phyloP scores from a whole-genome alignment of 2,888 invertebrate species.

The Frankliniella fusca region DNA sequence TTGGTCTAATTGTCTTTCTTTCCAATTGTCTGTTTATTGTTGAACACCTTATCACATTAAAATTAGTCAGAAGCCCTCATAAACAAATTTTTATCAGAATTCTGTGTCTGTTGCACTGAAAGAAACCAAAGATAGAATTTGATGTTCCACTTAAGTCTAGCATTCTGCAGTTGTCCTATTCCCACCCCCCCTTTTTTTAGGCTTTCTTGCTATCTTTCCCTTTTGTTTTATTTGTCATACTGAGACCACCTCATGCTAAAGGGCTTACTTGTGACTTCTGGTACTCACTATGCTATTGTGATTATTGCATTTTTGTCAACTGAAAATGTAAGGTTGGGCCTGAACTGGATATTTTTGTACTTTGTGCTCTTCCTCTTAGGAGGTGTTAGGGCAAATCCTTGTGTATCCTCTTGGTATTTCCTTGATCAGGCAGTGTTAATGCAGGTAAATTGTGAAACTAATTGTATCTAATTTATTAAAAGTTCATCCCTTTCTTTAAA shows the following conservation, averaged over 20 bases:
- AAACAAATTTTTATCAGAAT: not conserved
- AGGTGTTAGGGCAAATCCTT: not conserved
- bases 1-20: not conserved
- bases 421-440: not conserved
- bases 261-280: not conserved
- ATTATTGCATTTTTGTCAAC: not conserved
- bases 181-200: not conserved
- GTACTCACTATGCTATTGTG: not conserved
- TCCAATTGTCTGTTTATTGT: not conserved
- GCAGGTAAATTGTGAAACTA: not conserved
- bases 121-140: constrained; percentile 3
- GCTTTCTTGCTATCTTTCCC: not conserved
- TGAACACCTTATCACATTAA: not conserved
- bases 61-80: not conserved
- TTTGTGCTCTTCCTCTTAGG: not conserved
- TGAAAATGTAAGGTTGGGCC: constrained; percentile 12
- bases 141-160: not conserved
- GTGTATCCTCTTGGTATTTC: not conserved
- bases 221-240: not conserved
- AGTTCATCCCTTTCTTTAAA: not conserved
- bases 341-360: constrained; percentile 18
- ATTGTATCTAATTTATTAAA: constrained; percentile 19
- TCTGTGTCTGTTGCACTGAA: not conserved
- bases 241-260: not conserved
- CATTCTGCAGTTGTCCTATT: not conserved